Evolutionary conservation across 2,888 invertebrate genomes (phyloP).

Genomic region (Aphidius colemani): DNA sequence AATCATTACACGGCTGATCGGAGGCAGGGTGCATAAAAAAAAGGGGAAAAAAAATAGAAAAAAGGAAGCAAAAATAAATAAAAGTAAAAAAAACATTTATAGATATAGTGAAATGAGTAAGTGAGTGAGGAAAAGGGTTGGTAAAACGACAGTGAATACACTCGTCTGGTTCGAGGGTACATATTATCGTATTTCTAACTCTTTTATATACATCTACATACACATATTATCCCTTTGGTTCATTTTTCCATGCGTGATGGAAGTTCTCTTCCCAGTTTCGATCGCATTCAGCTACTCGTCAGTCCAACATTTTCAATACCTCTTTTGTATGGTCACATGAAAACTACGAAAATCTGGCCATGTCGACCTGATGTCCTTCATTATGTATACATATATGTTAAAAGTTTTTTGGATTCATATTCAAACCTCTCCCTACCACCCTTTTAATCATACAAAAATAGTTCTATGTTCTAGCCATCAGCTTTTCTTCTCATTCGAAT

Average conservation of each 20-base stretch:
- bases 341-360: background rate
- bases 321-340: background rate
- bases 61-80: slow-evolving; percentile 33
- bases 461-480: too few relatives aligned
- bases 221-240: slow-evolving; percentile 41
- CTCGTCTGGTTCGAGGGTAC: slow-evolving; percentile 30
- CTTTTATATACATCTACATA: slow-evolving; percentile 21
- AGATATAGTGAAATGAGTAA: slow-evolving; percentile 13
- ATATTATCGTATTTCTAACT: too few relatives aligned
- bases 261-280: slow-evolving; percentile 35
- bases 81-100: slow-evolving; percentile 1
- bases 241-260: slow-evolving; percentile 53
- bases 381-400: slow-evolving; percentile 6
- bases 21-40: slow-evolving; percentile 35
- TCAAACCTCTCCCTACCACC: too few relatives aligned
- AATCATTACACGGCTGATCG: slow-evolving; percentile 50
- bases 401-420: background rate
- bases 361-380: slow-evolving; percentile 10
- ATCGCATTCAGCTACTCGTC: slow-evolving; percentile 7
- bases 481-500: too few relatives aligned
- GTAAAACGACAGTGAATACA: slow-evolving; percentile 41
- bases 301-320: slow-evolving; percentile 13
- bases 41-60: slow-evolving; percentile 14
- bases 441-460: too few relatives aligned
- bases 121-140: slow-evolving; percentile 9